Conservation (phyloP, 2,888 invertebrate species). For the Ypsolopha scabrella region DNA sequence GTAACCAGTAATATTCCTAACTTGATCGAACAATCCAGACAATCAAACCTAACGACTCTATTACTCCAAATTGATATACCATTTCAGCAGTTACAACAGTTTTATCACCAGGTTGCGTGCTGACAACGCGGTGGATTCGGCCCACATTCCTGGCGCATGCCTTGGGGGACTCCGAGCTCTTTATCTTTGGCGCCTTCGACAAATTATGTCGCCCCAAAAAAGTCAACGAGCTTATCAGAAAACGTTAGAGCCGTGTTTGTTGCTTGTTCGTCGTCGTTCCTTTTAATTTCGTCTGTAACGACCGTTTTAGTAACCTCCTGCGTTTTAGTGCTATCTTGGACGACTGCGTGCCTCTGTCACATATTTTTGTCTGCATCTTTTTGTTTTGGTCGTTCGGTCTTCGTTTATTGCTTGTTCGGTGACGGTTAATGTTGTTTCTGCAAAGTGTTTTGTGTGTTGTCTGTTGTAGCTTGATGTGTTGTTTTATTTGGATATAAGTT, state of each 20-base stretch:
- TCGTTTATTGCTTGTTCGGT: conserved; percentile 6
- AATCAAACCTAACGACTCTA: conserved; percentile 4
- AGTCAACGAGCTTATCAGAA: conserved; percentile 52
- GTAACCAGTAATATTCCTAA: too few relatives aligned
- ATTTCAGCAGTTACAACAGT: not conserved
- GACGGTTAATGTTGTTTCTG: not conserved
- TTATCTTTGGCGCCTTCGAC: conserved; percentile 68
- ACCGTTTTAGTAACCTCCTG: conserved; percentile 49
- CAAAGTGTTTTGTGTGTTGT: not conserved
- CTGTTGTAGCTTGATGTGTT: not conserved
- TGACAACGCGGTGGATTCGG: conserved; percentile 9
- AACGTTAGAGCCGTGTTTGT: conserved; percentile 55
- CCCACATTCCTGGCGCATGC: conserved; percentile 50
- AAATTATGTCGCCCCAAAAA: conserved; percentile 64
- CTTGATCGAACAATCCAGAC: not conserved
- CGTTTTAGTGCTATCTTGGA: conserved; percentile 52
- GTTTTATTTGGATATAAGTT: not conserved
- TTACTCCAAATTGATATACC: conserved; percentile 1
- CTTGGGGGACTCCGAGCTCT: conserved; percentile 36
- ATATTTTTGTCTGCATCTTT: conserved; percentile 36
- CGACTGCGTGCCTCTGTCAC: conserved; percentile 40
- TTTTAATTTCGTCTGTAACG: conserved; percentile 60
- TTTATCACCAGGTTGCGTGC: not conserved
- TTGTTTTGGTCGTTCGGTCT: conserved; percentile 18
- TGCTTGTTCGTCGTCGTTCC: conserved; percentile 57